A percentile compares a stretch with the other conserved stretches of the same genome.
Conservation (phyloP, 1,140 invertebrate genomes). For the Trichonephila inaurata region DNA sequence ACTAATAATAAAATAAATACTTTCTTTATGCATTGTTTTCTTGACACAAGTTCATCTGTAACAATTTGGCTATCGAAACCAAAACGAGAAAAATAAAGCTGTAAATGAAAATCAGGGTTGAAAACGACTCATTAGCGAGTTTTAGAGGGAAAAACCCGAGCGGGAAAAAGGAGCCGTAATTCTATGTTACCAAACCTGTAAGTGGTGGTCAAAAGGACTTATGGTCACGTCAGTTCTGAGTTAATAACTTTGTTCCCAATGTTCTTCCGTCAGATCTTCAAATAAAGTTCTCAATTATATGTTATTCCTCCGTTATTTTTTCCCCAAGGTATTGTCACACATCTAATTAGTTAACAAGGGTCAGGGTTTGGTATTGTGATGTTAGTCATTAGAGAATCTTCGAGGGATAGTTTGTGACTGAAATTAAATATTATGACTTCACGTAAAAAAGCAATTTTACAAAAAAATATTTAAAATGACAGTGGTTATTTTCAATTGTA, state of each 20-base stretch:
- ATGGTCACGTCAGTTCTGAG: background rate
- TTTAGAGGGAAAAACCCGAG: background rate
- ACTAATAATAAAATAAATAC: no score
- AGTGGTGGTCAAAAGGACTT: background rate
- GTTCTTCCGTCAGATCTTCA: slow-evolving; percentile 20
- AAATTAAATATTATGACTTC: no score
- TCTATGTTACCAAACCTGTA: background rate
- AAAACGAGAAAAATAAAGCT: background rate
- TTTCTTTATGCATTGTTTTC: background rate
- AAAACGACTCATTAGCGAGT: background rate
- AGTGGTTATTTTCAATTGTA: no score
- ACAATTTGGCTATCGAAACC: background rate
- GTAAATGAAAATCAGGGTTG: slow-evolving; percentile 2
- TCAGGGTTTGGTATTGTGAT: background rate
- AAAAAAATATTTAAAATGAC: no score
- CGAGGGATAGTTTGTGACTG: background rate
- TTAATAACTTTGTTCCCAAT: slow-evolving; percentile 26
- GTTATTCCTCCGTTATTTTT: background rate
- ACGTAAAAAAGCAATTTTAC: no score
- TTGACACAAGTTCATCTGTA: background rate
- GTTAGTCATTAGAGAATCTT: background rate
- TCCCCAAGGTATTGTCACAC: background rate
- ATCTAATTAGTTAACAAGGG: slow-evolving; percentile 5
- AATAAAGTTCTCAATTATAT: background rate
- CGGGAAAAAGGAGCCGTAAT: background rate